Evolutionary conservation across 2,797 vertebrate genomes (phyloP).

Genomic region (Luscinia megarhynchos): DNA sequence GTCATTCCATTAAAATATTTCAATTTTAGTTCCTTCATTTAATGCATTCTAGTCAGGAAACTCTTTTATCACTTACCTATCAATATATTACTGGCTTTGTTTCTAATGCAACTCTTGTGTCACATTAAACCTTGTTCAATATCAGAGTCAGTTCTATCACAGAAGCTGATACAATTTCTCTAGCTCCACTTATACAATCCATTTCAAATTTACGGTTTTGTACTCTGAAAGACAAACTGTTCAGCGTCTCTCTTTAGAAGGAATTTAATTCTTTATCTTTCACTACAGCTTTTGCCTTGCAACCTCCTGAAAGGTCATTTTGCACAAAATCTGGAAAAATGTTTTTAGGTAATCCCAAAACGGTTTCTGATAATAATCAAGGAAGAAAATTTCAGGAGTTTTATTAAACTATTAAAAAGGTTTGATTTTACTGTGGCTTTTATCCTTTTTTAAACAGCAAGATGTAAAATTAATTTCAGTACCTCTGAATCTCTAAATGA

Average conservation of each 20-base stretch:
- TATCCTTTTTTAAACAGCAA: background rate
- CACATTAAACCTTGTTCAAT: constrained; percentile 33
- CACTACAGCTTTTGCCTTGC: background rate
- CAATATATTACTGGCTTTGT: background rate
- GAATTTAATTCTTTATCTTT: constrained; percentile 30
- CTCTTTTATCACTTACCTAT: constrained; percentile 6
- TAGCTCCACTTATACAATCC: background rate
- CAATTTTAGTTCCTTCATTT: background rate
- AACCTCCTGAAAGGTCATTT: constrained; percentile 35
- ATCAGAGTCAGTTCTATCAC: constrained; percentile 35
- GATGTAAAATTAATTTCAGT: background rate
- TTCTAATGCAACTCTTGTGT: constrained; percentile 43
- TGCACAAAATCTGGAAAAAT: background rate
- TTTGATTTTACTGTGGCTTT: background rate
- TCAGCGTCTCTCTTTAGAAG: background rate
- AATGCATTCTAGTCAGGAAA: constrained; percentile 35
- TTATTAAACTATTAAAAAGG: background rate
- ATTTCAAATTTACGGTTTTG: constrained; percentile 46
- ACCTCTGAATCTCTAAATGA: background rate
- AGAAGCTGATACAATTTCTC: constrained; percentile 33
- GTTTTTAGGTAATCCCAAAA: background rate
- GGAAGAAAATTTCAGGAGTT: background rate
- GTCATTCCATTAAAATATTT: background rate
- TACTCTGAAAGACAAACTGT: constrained; percentile 43
- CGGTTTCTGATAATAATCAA: background rate